Base-by-base conservation (phyloP, 2,888 invertebrate species). In the Crocallis elinguaria region DNA sequence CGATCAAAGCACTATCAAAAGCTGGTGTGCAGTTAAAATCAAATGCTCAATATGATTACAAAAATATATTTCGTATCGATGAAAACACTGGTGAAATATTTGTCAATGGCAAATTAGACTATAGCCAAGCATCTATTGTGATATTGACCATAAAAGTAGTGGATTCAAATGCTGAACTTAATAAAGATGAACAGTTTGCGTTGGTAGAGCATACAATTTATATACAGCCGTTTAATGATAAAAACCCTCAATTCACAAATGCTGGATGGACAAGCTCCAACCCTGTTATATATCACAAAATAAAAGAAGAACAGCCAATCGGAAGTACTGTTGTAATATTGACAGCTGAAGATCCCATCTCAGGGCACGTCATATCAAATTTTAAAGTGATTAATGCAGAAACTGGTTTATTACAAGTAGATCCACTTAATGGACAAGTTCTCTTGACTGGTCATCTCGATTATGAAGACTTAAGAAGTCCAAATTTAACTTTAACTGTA, bases 271-370 rank as follows among this genome's bases (percentile, higher is more conserved):
- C 94, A 0, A 93, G 93, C 19, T 93, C 94, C 0, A 94, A 94
- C 61, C 95, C 95, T 0, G 84, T 93, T 0, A 94, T 96, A 21
- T 92, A 93, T 42, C 90, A 95, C 1, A 93, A 92, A 49, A 91
- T 96, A 5, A 94, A 94, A 50, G 96, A 97, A 79, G 96, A 96
- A 75, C 94, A 95, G 72, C 95, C 95, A 0, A 92, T 96, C 12
- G 96, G 95, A 0, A 94, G 95, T 36, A 94, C 94, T 0, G 84
- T 96, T 0, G 84, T 96, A 11, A 93, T 94, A 55, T 73, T 96
- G 2, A 92, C 93, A 60, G 95, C 96, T 0, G 94, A 94, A 75
- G 96, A 96, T 77, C 95, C 95, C 0, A 84, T 94, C 1, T 94
- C 94, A 0, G 93, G 94, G 0, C 92, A 93, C 63, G 77, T 93